Percentiles rank a stretch among this genome's conserved stretches.
Evolutionary conservation across 2,797 vertebrate species (phyloP).

Genomic region (Dendrocincla fuliginosa): DNA sequence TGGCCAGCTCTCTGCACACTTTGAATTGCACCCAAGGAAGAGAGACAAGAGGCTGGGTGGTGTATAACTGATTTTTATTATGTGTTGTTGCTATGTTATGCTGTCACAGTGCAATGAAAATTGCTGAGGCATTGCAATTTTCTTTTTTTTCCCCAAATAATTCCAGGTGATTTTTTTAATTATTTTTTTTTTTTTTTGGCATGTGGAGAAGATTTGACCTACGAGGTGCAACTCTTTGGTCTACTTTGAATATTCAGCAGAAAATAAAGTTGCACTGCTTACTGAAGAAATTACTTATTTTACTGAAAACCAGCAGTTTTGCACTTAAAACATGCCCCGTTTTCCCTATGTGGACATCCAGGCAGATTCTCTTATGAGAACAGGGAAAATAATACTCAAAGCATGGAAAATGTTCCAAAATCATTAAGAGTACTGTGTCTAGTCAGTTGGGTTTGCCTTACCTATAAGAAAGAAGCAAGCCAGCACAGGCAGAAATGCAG

Average conservation of each 20-base stretch:
- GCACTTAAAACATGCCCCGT: neutral
- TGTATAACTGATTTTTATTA: slow-evolving; percentile 6
- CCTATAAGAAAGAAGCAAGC: neutral
- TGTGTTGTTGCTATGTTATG: neutral
- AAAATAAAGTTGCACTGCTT: neutral
- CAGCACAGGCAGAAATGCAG: neutral
- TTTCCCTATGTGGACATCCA: neutral
- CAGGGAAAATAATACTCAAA: neutral
- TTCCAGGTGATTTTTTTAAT: neutral
- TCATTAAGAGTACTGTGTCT: neutral
- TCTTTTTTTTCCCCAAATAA: neutral
- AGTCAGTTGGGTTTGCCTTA: neutral
- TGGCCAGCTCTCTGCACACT: slow-evolving; percentile 33
- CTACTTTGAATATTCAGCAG: neutral
- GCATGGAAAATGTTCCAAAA: neutral
- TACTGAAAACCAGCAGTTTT: neutral
- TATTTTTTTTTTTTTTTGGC: neutral
- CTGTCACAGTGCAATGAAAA: neutral
- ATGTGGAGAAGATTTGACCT: neutral
- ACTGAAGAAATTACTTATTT: neutral
- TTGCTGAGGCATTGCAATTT: neutral
- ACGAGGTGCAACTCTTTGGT: neutral
- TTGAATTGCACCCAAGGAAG: slow-evolving; percentile 27
- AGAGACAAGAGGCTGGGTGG: neutral
- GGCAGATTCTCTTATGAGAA: neutral